Evolutionary conservation across 2,888 invertebrate species (phyloP).

Genomic region (Platypus cylindrus): DNA sequence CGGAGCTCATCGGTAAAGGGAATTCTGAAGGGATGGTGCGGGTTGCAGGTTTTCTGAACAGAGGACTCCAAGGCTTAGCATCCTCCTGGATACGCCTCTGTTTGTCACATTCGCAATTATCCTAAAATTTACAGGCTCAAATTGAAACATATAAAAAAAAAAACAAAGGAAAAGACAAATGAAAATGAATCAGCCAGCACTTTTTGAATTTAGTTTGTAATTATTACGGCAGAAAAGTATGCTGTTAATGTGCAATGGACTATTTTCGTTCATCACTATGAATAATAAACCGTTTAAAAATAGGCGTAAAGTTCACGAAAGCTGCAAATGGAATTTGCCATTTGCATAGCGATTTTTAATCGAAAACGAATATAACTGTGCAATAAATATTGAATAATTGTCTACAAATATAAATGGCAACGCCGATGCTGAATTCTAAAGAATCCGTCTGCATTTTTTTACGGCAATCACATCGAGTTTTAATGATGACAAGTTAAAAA

Average conservation of each 20-base stretch:
- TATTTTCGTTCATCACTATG: constrained; percentile 16
- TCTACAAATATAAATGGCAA: constrained; percentile 12
- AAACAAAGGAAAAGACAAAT: neutral
- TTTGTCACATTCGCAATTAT: constrained; percentile 32
- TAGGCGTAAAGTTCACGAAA: constrained; percentile 16
- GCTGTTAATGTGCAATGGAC: constrained; percentile 12
- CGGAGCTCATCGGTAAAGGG: constrained; percentile 50
- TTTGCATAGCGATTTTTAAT: constrained; percentile 15
- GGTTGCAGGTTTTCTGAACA: constrained; percentile 31
- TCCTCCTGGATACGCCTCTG: constrained; percentile 40
- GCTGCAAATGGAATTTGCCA: constrained; percentile 14
- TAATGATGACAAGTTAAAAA: constrained; percentile 22
- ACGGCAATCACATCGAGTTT: constrained; percentile 16
- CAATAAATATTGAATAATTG: constrained; percentile 18
- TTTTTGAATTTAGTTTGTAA: constrained; percentile 14
- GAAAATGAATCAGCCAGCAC: constrained; percentile 3
- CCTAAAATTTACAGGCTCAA: constrained; percentile 25
- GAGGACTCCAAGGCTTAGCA: constrained; percentile 29
- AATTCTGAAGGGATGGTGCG: constrained; percentile 37
- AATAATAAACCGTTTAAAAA: constrained; percentile 16
- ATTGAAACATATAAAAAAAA: constrained; percentile 13
- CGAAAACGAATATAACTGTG: constrained; percentile 16
- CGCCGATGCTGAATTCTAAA: constrained; percentile 8
- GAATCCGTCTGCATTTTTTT: constrained; percentile 20
- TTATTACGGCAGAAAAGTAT: constrained; percentile 16